A percentile compares a stretch with the other conserved stretches of the same genome.
Conservation (phyloP, 1,140 invertebrate genomes). For the Heliconius eleuchia region DNA sequence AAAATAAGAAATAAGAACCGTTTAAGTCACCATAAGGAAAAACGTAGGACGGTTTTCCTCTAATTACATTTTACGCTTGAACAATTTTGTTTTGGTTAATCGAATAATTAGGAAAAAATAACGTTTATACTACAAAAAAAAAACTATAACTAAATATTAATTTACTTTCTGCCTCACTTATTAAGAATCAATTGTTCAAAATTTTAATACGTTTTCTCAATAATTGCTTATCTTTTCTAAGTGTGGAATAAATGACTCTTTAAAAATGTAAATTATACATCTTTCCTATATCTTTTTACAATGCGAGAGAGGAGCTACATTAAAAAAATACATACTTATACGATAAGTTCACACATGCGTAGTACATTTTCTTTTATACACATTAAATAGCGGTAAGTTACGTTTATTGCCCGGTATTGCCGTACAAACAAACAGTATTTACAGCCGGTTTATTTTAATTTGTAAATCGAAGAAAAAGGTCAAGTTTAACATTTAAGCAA, state of each 20-base stretch:
- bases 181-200: no score
- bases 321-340: not conserved
- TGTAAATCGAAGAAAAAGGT: slow-evolving; percentile 1
- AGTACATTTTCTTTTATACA: not conserved
- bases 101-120: not conserved
- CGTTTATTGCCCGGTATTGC: not conserved
- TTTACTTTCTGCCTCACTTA: no score
- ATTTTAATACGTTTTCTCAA: no score
- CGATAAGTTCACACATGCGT: not conserved
- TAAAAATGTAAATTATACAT: no score
- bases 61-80: not conserved
- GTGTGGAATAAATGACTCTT: no score
- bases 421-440: not conserved
- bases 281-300: no score
- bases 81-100: not conserved
- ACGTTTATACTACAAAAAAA: not conserved
- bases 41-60: not conserved
- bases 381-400: slow-evolving; percentile 11
- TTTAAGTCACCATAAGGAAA: not conserved
- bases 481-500: slow-evolving; percentile 6
- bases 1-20: not conserved
- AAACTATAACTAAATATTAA: not conserved
- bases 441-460: slow-evolving; percentile 1
- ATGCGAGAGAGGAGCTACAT: no score
- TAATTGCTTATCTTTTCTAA: no score